Conservation (phyloP, 2,797 vertebrate species). For the Oreochromis grahami region DNA sequence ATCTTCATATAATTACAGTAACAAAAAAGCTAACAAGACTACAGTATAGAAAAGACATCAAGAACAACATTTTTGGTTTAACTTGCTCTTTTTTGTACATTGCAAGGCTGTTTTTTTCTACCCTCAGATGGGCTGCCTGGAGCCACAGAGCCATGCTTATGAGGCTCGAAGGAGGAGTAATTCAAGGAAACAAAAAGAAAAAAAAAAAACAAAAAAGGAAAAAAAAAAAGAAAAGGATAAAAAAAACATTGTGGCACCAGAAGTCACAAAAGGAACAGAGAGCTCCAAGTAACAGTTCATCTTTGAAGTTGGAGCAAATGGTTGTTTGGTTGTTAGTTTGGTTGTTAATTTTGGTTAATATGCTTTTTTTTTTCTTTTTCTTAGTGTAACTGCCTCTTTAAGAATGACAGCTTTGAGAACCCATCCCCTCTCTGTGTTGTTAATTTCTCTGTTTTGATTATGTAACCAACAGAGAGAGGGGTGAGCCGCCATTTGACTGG, state of each 20-base stretch:
- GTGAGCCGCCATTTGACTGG: conserved; percentile 67
- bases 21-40: conserved; percentile 99
- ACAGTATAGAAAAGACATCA: conserved; percentile 99
- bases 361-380: conserved; percentile 63
- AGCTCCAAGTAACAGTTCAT: conserved; percentile 83
- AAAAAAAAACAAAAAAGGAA: conserved; percentile 14
- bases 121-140: conserved; percentile 84
- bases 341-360: conserved; percentile 87
- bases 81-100: conserved; percentile 99
- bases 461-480: conserved; percentile 71
- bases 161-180: conserved; percentile 84
- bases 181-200: conserved; percentile 73
- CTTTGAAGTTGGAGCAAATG: conserved; percentile 83
- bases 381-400: conserved; percentile 78
- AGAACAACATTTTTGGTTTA: conserved; percentile 99
- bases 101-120: conserved; percentile 99
- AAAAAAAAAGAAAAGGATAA: conserved; percentile 72
- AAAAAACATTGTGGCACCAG: conserved; percentile 84
- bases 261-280: conserved; percentile 85
- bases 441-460: conserved; percentile 66
- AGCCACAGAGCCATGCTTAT: conserved; percentile 85
- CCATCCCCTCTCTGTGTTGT: conserved; percentile 67
- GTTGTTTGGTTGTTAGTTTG: conserved; percentile 85
- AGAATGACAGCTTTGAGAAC: conserved; percentile 76
- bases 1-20: conserved; percentile 99